These are phyloP conservation scores for Temnopleurus reevesii DNA, from an alignment of 53 echinoderm and acorn worm genomes.

Conservation along the genomic window DNA sequence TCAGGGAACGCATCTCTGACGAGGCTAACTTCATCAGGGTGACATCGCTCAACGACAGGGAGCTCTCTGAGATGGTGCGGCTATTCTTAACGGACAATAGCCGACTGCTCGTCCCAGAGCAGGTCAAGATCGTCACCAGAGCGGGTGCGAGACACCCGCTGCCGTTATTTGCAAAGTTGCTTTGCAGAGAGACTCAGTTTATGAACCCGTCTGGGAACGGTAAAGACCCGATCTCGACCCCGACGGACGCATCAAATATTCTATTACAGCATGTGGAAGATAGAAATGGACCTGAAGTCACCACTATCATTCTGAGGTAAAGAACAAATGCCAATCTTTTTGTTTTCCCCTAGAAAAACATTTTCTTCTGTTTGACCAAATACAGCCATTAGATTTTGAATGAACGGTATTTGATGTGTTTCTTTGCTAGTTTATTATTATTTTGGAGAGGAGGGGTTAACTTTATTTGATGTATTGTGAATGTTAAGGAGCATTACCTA, in stretches of 20 bases:
- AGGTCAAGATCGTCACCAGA: conserved; percentile 91
- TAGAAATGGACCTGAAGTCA: conserved; percentile 75
- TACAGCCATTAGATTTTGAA: too few species aligned
- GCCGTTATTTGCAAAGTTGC: conserved; percentile 90
- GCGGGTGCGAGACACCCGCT: conserved; percentile 88
- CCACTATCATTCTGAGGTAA: conserved; percentile 80
- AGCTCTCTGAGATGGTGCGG: conserved; percentile 88
- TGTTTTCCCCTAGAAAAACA: too few species aligned
- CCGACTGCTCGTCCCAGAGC: conserved; percentile 84
- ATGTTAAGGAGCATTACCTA: too few species aligned
- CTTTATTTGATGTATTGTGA: too few species aligned
- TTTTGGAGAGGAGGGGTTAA: too few species aligned
- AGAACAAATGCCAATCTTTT: too few species aligned
- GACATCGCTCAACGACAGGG: conserved; percentile 76
- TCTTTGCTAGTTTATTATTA: too few species aligned
- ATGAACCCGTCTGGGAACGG: conserved; percentile 96
- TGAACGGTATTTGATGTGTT: too few species aligned
- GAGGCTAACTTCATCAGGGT: conserved; percentile 86
- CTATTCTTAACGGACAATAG: conserved; percentile 82
- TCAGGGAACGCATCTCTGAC: conserved; percentile 81
- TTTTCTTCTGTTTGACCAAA: too few species aligned
- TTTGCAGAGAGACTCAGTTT: conserved; percentile 92
- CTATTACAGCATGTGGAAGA: conserved; percentile 93
- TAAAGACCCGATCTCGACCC: conserved; percentile 83
- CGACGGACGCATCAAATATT: conserved; percentile 79